These are phyloP conservation scores for Scaptodrosophila lebanonensis DNA, from an alignment of 1,140 invertebrate species.

Conservation along the genomic window DNA sequence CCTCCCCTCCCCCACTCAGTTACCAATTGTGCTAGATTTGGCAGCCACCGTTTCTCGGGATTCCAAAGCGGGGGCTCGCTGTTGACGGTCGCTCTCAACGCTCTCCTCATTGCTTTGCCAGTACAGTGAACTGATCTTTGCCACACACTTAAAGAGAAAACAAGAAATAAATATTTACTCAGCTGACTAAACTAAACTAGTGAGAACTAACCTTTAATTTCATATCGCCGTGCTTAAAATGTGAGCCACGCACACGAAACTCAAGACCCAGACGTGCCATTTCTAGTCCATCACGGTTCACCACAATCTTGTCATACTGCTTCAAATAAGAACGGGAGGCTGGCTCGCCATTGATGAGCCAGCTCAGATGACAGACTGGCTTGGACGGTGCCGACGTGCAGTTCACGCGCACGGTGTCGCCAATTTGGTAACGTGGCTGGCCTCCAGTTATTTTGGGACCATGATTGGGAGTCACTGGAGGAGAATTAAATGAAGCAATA, in stretches of 20 bases:
- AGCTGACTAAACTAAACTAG: neutral
- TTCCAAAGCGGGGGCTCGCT: conserved; percentile 82
- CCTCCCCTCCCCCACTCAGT: neutral
- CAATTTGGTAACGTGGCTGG: conserved; percentile 86
- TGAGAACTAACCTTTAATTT: conserved; percentile 83
- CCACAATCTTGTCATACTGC: conserved; percentile 61
- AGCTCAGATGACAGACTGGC: conserved; percentile 88
- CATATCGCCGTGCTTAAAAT: conserved; percentile 89
- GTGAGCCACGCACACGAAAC: conserved; percentile 85
- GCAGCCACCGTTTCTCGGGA: conserved; percentile 79
- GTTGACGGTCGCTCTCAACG: conserved; percentile 83
- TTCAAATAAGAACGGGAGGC: conserved; percentile 79
- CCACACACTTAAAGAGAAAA: conserved; percentile 81
- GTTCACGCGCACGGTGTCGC: conserved; percentile 88
- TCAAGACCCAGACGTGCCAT: conserved; percentile 84
- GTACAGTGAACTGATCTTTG: conserved; percentile 89
- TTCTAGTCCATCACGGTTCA: conserved; percentile 80
- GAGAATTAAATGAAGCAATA: conserved; percentile 28
- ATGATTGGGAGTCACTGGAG: conserved; percentile 86
- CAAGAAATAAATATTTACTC: too few relatives aligned
- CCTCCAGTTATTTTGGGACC: conserved; percentile 91
- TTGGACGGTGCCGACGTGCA: conserved; percentile 90
- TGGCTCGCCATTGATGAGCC: conserved; percentile 92
- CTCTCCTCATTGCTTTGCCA: conserved; percentile 90
- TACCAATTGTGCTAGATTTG: conserved; percentile 79